Conservation (phyloP, 30 jellyfish, hydroid and myxozoan species). For the Hydractinia echinata region DNA sequence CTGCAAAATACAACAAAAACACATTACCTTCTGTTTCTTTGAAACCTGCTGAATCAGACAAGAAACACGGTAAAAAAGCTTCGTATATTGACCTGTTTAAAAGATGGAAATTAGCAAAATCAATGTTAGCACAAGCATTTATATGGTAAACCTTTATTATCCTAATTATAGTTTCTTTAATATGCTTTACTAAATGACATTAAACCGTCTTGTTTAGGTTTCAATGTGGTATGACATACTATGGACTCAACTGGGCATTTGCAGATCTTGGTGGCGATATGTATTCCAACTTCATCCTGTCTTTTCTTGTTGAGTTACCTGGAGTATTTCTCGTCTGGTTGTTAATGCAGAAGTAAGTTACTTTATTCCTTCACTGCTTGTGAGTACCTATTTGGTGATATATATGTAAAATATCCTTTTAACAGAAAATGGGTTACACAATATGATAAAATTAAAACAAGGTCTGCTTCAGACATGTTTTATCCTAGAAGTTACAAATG, state of each 20-base stretch:
- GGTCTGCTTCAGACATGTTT: too few relatives aligned
- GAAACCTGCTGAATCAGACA: not conserved
- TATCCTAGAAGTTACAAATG: too few relatives aligned
- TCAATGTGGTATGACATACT: conserved; percentile 10
- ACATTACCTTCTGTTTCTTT: not conserved
- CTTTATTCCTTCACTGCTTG: too few relatives aligned
- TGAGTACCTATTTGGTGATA: too few relatives aligned
- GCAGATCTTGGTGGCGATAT: conserved; percentile 39
- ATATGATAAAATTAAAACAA: too few relatives aligned
- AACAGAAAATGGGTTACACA: too few relatives aligned
- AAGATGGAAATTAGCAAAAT: conserved; percentile 8
- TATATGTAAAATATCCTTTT: too few relatives aligned
- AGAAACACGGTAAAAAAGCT: conserved; percentile 12
- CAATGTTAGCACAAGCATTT: conserved; percentile 16
- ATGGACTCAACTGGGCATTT: conserved; percentile 27
- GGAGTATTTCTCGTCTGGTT: not conserved
- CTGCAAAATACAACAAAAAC: conserved; percentile 36
- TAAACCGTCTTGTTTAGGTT: not conserved
- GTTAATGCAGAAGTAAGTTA: not conserved
- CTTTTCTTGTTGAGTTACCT: conserved; percentile 22
- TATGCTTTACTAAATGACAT: not conserved
- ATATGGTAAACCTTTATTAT: conserved; percentile 8
- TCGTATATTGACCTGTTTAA: conserved; percentile 16
- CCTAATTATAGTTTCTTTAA: too few relatives aligned
- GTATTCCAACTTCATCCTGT: conserved; percentile 16